A percentile compares a stretch with the other conserved stretches of the same genome.
Evolutionary conservation across 2,113 vertebrate genomes (phyloP).

Genomic region (Austrofundulus limnaeus): DNA sequence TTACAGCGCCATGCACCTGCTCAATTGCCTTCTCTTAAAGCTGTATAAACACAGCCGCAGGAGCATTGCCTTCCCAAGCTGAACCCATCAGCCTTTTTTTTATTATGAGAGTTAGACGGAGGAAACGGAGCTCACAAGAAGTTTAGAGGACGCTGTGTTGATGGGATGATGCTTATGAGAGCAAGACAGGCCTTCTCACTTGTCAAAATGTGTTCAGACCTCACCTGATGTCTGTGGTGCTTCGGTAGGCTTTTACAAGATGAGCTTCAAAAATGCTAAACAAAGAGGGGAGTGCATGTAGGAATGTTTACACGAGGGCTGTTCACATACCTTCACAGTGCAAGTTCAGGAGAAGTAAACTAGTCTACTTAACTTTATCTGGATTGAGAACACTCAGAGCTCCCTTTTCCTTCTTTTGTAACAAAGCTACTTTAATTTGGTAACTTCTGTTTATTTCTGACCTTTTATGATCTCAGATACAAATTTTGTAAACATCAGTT

Average conservation of each 20-base stretch:
- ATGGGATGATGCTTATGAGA: constrained; percentile 41
- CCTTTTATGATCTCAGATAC: background rate
- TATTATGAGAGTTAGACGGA: constrained; percentile 47
- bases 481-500: background rate
- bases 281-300: constrained; percentile 42
- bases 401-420: constrained; percentile 9
- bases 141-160: constrained; percentile 71
- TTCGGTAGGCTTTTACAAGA: constrained; percentile 20
- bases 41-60: constrained; percentile 79
- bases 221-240: constrained; percentile 53
- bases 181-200: constrained; percentile 24
- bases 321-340: constrained; percentile 38
- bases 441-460: background rate
- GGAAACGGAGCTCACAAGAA: constrained; percentile 53
- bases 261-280: constrained; percentile 36
- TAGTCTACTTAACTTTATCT: constrained; percentile 18
- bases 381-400: constrained; percentile 8
- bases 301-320: constrained; percentile 47
- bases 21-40: constrained; percentile 82
- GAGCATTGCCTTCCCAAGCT: constrained; percentile 61
- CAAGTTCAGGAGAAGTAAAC: constrained; percentile 17
- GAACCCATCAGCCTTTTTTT: constrained; percentile 64
- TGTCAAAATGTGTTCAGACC: constrained; percentile 47
- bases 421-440: constrained; percentile 5
- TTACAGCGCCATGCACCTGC: constrained; percentile 82